Percentiles rank a stretch among this genome's conserved stretches.
phyloP scores from a whole-genome alignment of 2,888 invertebrate species.

The Limnephilus lunatus region DNA sequence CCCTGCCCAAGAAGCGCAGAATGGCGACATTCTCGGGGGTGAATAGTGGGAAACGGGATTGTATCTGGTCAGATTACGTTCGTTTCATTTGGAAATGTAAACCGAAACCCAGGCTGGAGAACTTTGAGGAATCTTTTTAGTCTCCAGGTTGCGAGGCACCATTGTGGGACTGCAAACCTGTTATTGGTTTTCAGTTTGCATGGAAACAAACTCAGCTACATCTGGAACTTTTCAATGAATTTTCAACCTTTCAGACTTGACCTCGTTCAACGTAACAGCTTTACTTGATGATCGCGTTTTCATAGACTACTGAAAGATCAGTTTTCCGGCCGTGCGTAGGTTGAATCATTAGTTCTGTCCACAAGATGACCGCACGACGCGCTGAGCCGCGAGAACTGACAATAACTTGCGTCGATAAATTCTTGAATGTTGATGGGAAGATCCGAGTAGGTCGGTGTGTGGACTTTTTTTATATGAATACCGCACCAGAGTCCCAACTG shows the following conservation, averaged over 20 bases:
- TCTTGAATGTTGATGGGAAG: too few species aligned
- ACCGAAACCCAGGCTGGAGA: conserved; percentile 47
- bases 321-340: neutral
- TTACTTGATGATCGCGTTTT: neutral
- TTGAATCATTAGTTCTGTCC: neutral
- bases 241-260: neutral
- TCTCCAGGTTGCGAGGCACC: conserved; percentile 15
- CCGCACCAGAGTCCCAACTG: too few species aligned
- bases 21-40: conserved; percentile 49
- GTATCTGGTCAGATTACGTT: conserved; percentile 57
- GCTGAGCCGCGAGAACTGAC: too few species aligned
- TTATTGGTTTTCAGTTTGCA: neutral
- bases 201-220: neutral
- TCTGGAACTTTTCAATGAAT: neutral
- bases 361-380: too few species aligned
- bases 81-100: conserved; percentile 59
- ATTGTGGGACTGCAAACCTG: neutral
- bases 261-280: neutral
- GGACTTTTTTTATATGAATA: too few species aligned
- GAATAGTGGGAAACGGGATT: conserved; percentile 53
- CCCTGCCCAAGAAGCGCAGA: conserved; percentile 37
- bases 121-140: conserved; percentile 37
- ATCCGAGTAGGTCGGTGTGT: too few species aligned
- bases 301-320: neutral
- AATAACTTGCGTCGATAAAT: too few species aligned